Base-by-base conservation (phyloP, 2,888 invertebrate species). In the Fissipunctia ypsillon region DNA sequence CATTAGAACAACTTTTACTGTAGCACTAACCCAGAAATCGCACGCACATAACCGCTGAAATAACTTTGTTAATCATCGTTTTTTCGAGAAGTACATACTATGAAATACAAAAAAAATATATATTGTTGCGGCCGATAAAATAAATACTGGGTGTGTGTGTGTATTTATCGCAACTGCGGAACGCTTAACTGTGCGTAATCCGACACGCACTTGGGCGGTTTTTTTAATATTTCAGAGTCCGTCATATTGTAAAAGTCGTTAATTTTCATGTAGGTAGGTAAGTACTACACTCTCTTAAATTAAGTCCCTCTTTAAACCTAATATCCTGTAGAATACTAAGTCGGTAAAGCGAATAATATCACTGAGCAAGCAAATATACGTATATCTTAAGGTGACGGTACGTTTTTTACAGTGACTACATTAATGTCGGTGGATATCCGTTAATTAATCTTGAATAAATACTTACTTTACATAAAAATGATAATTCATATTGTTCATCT, bases 401-500 rank as follows among this genome's bases (percentile, higher is more conserved):
- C 6, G 14, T 22, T 6, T 52, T 48, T 73, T 41, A 48, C 25
- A 61, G 12, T 35, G 16, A 35, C 35, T 50, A 19, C 14, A 38
- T 45, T 38, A 7, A 41, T 50, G n/a, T 59, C 4, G 25, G 14
- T 69, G 48, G 45, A 66, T 12, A n/a, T 61, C 22, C 7, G 22
- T 7, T 43, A 35, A 25, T n/a, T 38, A 31, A n/a, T 41, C 50
- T 28, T 79, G 14, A 56, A 60, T 52, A 41, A 28, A 63, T 78
- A 93, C 94, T 95, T 92, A 97, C 97, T 93, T 97, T 97, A 85
- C 97, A 97, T 65, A 96, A 94, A 64, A 98, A 95, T 86, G 97
- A 97, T 72, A 98, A 91, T 85, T 97, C 95, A 89, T 97, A 98
- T 83, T 97, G 92, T 78, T 95, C 93, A 93, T 99, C 98, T 67